Percentiles rank a stretch among this genome's conserved stretches.
Evolutionary conservation across 1,140 invertebrate species (phyloP).

Genomic region (Adoxophyes honmai): DNA sequence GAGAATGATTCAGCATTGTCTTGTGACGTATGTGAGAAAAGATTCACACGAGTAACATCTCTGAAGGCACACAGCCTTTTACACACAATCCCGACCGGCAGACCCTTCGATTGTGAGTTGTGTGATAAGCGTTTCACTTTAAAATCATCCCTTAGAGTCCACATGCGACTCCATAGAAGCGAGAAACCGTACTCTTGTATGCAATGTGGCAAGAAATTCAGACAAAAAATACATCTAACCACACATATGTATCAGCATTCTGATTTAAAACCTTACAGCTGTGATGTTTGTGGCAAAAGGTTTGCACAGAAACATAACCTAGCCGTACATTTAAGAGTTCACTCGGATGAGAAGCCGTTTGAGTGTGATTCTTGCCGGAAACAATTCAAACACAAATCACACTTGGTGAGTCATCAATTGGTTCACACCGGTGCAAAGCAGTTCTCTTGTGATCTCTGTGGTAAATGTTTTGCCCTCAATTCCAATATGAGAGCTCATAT

Average conservation of each 20-base stretch:
- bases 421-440: neutral
- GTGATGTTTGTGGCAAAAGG: slow-evolving; percentile 20
- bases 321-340: slow-evolving; percentile 10
- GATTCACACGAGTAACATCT: slow-evolving; percentile 8
- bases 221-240: slow-evolving; percentile 5
- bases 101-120: neutral
- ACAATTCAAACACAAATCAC: neutral
- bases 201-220: neutral
- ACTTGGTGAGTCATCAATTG: neutral
- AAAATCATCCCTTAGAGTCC: too few relatives aligned
- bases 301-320: slow-evolving; percentile 20
- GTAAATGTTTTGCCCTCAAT: neutral
- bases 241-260: neutral
- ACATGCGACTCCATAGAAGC: too few relatives aligned
- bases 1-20: neutral
- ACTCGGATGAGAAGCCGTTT: neutral
- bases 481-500: neutral
- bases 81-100: neutral
- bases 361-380: neutral
- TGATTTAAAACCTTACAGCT: neutral
- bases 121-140: neutral
- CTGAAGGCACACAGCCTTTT: neutral
- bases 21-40: slow-evolving; percentile 21
- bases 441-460: neutral
- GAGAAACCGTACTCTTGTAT: too few relatives aligned